A percentile compares a stretch with the other conserved stretches of the same genome.
Conservation (phyloP, 2,888 invertebrate species). For the Prenolepis imparis region DNA sequence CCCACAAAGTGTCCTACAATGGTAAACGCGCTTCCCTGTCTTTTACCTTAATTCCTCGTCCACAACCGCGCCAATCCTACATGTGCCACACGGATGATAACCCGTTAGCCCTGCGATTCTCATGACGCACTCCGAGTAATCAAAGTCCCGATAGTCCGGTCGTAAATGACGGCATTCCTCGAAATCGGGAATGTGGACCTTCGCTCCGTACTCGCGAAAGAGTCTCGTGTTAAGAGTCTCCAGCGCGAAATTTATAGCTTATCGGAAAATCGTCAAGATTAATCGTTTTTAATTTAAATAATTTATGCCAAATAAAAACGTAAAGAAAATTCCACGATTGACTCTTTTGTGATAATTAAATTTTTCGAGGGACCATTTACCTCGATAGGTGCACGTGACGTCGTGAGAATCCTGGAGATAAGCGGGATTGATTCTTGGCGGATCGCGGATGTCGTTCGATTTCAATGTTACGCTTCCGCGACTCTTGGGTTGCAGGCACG, state of each 20-base stretch:
- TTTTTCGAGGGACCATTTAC: slow-evolving; percentile 80
- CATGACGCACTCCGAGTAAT: slow-evolving; percentile 90
- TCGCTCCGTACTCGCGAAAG: slow-evolving; percentile 89
- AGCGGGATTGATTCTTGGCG: slow-evolving; percentile 92
- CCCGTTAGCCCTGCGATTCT: slow-evolving; percentile 90
- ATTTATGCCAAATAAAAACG: neutral
- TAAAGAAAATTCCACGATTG: neutral
- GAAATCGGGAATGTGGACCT: slow-evolving; percentile 90
- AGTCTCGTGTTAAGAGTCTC: slow-evolving; percentile 87
- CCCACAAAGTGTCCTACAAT: neutral
- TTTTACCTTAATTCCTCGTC: slow-evolving; percentile 89
- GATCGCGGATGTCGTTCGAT: slow-evolving; percentile 88
- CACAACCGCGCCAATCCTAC: slow-evolving; percentile 91
- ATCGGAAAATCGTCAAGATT: slow-evolving; percentile 11
- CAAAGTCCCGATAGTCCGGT: slow-evolving; percentile 86
- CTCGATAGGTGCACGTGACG: slow-evolving; percentile 89
- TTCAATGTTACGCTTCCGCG: slow-evolving; percentile 89
- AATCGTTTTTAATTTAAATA: neutral
- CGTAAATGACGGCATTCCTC: slow-evolving; percentile 88
- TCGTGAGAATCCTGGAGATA: slow-evolving; percentile 90
- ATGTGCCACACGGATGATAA: slow-evolving; percentile 94
- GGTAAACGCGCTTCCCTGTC: neutral
- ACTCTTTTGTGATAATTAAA: neutral
- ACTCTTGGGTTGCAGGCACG: slow-evolving; percentile 91
- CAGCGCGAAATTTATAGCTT: slow-evolving; percentile 89